Percentiles rank a stretch among this genome's conserved stretches.
phyloP scores from a whole-genome alignment of 2,113 vertebrate species.

The Crotalus helleri region DNA sequence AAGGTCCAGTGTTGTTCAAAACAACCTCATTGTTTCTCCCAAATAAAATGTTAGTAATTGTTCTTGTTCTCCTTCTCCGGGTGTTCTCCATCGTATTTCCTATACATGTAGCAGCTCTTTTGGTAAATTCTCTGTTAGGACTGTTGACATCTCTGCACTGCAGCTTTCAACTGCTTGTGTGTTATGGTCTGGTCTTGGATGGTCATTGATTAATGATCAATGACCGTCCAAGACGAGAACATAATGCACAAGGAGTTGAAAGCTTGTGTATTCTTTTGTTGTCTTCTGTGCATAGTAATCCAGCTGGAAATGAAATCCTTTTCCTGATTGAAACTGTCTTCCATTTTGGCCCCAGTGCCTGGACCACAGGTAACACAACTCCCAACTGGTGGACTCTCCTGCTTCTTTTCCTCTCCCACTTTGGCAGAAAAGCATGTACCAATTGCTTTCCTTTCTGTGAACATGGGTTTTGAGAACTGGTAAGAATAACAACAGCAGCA shows the following conservation, averaged over 20 bases:
- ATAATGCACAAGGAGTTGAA: too few relatives aligned
- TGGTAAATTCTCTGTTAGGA: not conserved
- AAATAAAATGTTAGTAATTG: not conserved
- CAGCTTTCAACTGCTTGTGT: not conserved
- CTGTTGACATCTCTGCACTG: not conserved
- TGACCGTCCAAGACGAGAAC: too few relatives aligned
- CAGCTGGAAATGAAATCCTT: not conserved
- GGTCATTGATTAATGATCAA: not conserved
- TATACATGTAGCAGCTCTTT: not conserved
- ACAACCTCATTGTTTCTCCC: not conserved
- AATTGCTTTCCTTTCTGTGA: not conserved
- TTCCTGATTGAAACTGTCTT: not conserved
- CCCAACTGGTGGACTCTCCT: not conserved
- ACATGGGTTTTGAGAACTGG: not conserved
- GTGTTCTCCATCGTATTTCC: not conserved
- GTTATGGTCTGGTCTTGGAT: not conserved
- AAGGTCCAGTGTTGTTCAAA: conserved; percentile 22
- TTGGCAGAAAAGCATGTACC: not conserved
- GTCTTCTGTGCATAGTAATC: not conserved
- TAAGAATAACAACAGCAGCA: not conserved
- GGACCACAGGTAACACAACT: not conserved
- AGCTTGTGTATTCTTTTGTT: not conserved
- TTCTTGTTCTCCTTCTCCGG: not conserved
- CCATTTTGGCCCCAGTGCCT: not conserved
- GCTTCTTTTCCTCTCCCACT: not conserved